phyloP scores from a whole-genome alignment of 2,888 invertebrate genomes.

The Heliconius ethilla region DNA sequence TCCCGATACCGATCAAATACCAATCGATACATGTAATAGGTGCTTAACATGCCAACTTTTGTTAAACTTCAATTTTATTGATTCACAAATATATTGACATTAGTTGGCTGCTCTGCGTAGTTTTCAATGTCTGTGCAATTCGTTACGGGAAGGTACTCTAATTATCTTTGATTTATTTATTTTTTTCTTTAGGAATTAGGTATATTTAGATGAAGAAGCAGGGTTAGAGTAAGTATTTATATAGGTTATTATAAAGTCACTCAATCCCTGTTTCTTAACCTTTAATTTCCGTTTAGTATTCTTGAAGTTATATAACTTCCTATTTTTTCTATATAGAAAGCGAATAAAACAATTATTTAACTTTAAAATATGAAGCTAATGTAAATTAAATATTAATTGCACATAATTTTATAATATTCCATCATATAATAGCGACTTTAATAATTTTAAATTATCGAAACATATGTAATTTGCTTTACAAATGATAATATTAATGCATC shows the following conservation, averaged over 20 bases:
- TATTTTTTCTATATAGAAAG: too few species aligned
- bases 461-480: slow-evolving; percentile 26
- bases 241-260: too few species aligned
- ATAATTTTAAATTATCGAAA: not conserved
- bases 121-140: not conserved
- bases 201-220: too few species aligned
- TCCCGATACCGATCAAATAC: slow-evolving; percentile 6
- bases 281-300: too few species aligned
- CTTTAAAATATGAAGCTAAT: not conserved
- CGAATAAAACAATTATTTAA: not conserved
- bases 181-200: not conserved
- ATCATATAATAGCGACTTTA: too few species aligned
- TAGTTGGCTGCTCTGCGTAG: not conserved
- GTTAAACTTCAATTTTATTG: slow-evolving; percentile 16
- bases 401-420: too few species aligned
- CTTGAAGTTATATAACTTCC: too few species aligned
- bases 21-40: slow-evolving; percentile 25
- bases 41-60: slow-evolving; percentile 24
- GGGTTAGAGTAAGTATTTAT: too few species aligned
- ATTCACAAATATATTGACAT: slow-evolving; percentile 13
- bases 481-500: slow-evolving; percentile 26
- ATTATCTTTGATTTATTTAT: not conserved
- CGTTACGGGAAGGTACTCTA: not conserved
- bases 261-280: too few species aligned
- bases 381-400: too few species aligned